phyloP scores from a whole-genome alignment of 2,797 vertebrate genomes.

The Arctocebus calabarensis region DNA sequence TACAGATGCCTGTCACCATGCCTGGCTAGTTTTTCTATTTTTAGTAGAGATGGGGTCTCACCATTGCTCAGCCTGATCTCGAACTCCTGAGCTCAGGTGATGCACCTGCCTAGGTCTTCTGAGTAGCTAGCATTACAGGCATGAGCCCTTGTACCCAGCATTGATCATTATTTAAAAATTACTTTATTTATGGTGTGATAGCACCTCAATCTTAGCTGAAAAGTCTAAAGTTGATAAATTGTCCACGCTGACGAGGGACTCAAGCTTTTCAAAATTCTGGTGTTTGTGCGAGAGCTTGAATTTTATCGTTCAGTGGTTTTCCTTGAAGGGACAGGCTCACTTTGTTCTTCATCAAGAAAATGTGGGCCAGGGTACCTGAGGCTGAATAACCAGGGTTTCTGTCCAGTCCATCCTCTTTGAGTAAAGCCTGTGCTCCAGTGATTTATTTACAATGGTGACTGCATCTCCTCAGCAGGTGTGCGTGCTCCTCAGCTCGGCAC shows the following conservation, averaged over 20 bases:
- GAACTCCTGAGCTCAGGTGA: too few relatives aligned
- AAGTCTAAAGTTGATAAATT: accelerated
- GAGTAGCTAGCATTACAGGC: too few relatives aligned
- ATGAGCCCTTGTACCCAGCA: too few relatives aligned
- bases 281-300: neutral
- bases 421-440: neutral
- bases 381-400: neutral
- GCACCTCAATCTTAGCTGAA: accelerated
- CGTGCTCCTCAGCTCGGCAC: accelerated
- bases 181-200: neutral
- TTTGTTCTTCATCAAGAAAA: neutral
- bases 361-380: neutral
- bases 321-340: neutral
- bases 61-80: too few relatives aligned
- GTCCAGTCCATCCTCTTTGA: neutral
- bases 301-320: neutral
- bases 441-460: neutral
- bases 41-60: too few relatives aligned
- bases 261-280: too few relatives aligned
- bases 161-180: accelerated
- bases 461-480: too few relatives aligned
- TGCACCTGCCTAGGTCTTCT: too few relatives aligned
- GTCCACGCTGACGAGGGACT: accelerated
- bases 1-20: too few relatives aligned
- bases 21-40: too few relatives aligned